Evolutionary conservation across 2,888 invertebrate genomes (phyloP).

Genomic region (Polydrusus pterygomalis): DNA sequence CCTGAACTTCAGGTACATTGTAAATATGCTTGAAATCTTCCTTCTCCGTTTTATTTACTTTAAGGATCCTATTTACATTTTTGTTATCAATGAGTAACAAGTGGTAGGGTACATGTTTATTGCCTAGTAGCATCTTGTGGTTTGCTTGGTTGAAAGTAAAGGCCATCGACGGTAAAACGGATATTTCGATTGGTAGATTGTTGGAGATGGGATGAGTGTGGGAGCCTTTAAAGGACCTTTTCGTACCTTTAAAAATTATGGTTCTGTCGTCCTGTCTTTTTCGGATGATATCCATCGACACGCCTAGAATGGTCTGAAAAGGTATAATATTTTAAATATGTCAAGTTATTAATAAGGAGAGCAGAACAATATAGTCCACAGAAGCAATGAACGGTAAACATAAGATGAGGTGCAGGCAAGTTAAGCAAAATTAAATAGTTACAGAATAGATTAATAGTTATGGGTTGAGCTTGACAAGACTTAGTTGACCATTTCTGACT

Average conservation of each 20-base stretch:
- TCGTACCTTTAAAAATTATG: constrained; percentile 82
- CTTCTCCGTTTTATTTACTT: constrained; percentile 46
- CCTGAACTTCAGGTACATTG: constrained; percentile 59
- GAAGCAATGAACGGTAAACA: too few relatives aligned
- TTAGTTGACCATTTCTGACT: too few relatives aligned
- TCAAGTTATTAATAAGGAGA: neutral
- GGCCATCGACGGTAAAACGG: constrained; percentile 69
- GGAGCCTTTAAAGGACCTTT: constrained; percentile 82
- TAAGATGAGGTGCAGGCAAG: too few relatives aligned
- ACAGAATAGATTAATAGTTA: too few relatives aligned
- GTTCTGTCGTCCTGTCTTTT: constrained; percentile 75
- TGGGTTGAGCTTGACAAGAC: too few relatives aligned
- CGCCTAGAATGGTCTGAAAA: constrained; percentile 74
- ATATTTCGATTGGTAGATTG: constrained; percentile 69
- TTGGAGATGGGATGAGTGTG: constrained; percentile 67
- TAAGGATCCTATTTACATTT: constrained; percentile 37
- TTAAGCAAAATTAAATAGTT: too few relatives aligned
- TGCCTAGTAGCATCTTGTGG: constrained; percentile 64
- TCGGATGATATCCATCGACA: constrained; percentile 73
- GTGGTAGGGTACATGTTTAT: constrained; percentile 61
- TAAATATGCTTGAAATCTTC: constrained; percentile 61
- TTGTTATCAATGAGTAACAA: constrained; percentile 62
- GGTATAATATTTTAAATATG: constrained; percentile 26
- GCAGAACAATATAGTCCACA: neutral
- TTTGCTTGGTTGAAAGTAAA: constrained; percentile 69